Evolutionary conservation across 2,113 vertebrate genomes (phyloP), one percentile per base, ranked within the genome.

Genomic region (Tringa solitaria): DNA sequence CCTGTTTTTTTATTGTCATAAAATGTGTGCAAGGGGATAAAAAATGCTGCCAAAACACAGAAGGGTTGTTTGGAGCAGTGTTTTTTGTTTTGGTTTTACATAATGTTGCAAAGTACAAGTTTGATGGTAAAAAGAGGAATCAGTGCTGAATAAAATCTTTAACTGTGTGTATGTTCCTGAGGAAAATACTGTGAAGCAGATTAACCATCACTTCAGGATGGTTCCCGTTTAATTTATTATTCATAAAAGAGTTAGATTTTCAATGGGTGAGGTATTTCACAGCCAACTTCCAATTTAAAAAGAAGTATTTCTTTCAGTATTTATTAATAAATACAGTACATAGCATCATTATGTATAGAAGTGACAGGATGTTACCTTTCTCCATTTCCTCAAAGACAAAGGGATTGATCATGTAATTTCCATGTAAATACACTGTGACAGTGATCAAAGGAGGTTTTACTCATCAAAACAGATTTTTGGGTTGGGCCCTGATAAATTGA

Each of bases 271-370:
- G 39, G 43, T 86, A 88, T 84, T 90, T 95, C 61, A 93, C 15
- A 84, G 87, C 7, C 63, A 94, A 76, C 37, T 93, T 86, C 39
- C n/a, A 59, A 67, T 94, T 72, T 90, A 28, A 90, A 91, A 90
- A 81, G 18, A 78, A 76, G 39, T 14, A 86, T 51, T 92, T 70
- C 23, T 90, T 84, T 90, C 73, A 75, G n/a, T 70, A 86, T 89
- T 90, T 92, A 81, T 95, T 89, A 94, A 92, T 77, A 94, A 94
- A 83, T 78, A 81, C 30, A 87, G 35, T 87, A 81, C 32, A 75
- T 70, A 84, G 43, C 73, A 93, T 77, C 69, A 64, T 68, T 72
- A 76, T 75, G 22, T 45, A 61, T 27, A 82, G 84, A 90, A 82
- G 45, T 79, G 78, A 65, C 54, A 86, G 68, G 54, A 83, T 87